phyloP scores from a whole-genome alignment of 2,113 vertebrate genomes.

The Catagonus wagneri region DNA sequence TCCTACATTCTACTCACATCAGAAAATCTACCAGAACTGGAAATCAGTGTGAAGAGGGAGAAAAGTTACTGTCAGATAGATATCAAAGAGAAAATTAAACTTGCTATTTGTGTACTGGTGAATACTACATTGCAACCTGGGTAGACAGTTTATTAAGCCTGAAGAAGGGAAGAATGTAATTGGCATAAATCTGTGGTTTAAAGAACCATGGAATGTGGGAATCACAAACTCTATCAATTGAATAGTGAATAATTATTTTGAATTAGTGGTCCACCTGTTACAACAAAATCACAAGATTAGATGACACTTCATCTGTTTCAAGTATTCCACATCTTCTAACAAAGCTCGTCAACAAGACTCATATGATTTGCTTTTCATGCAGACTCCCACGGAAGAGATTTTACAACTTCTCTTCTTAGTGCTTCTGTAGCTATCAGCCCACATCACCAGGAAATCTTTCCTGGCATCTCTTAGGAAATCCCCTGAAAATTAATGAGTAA shows the following conservation, averaged over 20 bases:
- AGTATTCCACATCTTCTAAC: not conserved
- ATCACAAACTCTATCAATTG: conserved; percentile 30
- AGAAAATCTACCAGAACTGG: conserved; percentile 1
- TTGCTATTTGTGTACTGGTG: not conserved
- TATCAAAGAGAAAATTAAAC: not conserved
- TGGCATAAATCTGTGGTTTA: conserved; percentile 50
- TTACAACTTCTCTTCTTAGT: conserved; percentile 66
- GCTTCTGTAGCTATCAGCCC: conserved; percentile 62
- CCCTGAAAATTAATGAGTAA: conserved; percentile 73
- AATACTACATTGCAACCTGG: not conserved
- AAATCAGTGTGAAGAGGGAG: not conserved
- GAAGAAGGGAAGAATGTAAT: not conserved
- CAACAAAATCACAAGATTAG: conserved; percentile 52
- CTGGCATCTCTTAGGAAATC: conserved; percentile 71
- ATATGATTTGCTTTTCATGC: conserved; percentile 60
- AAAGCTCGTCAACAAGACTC: conserved; percentile 51
- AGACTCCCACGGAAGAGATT: conserved; percentile 56
- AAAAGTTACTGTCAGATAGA: not conserved
- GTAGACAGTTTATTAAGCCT: conserved; percentile 17
- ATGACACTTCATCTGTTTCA: conserved; percentile 29
- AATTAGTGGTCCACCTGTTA: conserved; percentile 68
- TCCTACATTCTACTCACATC: conserved; percentile 26
- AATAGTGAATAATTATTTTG: conserved; percentile 59
- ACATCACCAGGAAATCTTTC: conserved; percentile 69
- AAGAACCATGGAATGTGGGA: conserved; percentile 25